These are phyloP conservation scores for Peromyscus attwateri DNA, from an alignment of 2,797 vertebrate species.

Conservation along the genomic window DNA sequence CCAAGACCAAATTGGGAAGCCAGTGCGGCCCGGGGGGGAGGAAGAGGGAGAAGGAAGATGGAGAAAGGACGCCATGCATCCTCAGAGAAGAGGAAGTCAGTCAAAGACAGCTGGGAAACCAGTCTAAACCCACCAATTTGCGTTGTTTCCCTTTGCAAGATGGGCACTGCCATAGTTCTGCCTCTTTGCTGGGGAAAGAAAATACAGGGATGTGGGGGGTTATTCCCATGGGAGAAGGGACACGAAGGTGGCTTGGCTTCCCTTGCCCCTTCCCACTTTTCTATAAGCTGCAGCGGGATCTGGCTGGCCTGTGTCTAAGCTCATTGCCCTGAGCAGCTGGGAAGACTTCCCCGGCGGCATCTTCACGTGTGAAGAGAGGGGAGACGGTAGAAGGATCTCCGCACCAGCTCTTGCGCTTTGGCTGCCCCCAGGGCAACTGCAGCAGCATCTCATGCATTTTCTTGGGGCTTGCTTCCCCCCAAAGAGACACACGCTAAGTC, in stretches of 20 bases:
- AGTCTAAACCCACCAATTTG: constrained; percentile 79
- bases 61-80: constrained; percentile 77
- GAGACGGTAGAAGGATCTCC: not conserved
- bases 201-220: not conserved
- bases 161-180: constrained; percentile 75
- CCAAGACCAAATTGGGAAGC: constrained; percentile 83
- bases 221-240: constrained; percentile 57
- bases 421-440: not conserved
- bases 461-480: constrained; percentile 56
- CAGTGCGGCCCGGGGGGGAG: constrained; percentile 81
- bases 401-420: not conserved
- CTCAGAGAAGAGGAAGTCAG: constrained; percentile 22
- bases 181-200: constrained; percentile 78
- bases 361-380: not conserved
- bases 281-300: not conserved
- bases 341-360: constrained; percentile 7
- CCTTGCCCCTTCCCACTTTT: constrained; percentile 50
- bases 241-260: constrained; percentile 13
- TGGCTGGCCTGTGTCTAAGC: constrained; percentile 19
- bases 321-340: constrained; percentile 27
- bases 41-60: constrained; percentile 74
- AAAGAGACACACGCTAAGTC: constrained; percentile 30
- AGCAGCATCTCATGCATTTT: not conserved
- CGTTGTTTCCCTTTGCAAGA: constrained; percentile 73
- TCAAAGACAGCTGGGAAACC: constrained; percentile 67